phyloP scores from a whole-genome alignment of 2,797 vertebrate species.

The Silurus lanzhouensis region DNA sequence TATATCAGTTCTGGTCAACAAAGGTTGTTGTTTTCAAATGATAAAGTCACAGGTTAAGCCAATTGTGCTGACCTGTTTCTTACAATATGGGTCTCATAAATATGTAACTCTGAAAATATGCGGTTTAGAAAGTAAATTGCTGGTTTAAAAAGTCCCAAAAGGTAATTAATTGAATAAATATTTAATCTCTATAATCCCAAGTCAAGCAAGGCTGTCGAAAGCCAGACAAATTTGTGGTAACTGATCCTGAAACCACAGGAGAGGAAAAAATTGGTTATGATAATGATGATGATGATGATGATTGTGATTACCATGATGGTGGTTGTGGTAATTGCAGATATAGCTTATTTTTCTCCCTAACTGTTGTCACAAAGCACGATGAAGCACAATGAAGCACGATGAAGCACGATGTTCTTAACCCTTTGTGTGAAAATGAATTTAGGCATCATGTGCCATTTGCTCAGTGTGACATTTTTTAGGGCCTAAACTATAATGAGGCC shows the following conservation, averaged over 20 bases:
- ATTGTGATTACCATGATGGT: neutral
- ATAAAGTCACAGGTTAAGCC: neutral
- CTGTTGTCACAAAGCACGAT: neutral
- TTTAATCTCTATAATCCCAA: conserved; percentile 73
- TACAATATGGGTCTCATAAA: neutral
- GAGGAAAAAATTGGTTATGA: neutral
- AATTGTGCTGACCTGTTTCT: neutral
- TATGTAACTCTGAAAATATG: neutral
- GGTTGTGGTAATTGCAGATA: neutral
- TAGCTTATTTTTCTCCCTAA: neutral
- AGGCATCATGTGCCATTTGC: conserved; percentile 32
- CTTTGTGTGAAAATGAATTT: conserved; percentile 18
- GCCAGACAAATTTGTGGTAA: conserved; percentile 8
- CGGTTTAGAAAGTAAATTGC: conserved; percentile 53
- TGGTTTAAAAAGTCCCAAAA: conserved; percentile 71
- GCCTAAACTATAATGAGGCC: no score
- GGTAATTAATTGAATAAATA: conserved; percentile 87
- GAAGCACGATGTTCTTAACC: conserved; percentile 1
- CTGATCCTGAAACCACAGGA: conserved; percentile 21
- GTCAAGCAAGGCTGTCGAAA: conserved; percentile 18
- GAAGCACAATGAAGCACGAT: neutral
- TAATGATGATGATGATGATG: conserved; percentile 18
- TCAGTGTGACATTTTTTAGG: conserved; percentile 14
- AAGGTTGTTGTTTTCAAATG: neutral
- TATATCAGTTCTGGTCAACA: neutral